These are phyloP conservation scores for Epistrophe grossulariae DNA, from an alignment of 2,888 invertebrate species.

Conservation along the genomic window DNA sequence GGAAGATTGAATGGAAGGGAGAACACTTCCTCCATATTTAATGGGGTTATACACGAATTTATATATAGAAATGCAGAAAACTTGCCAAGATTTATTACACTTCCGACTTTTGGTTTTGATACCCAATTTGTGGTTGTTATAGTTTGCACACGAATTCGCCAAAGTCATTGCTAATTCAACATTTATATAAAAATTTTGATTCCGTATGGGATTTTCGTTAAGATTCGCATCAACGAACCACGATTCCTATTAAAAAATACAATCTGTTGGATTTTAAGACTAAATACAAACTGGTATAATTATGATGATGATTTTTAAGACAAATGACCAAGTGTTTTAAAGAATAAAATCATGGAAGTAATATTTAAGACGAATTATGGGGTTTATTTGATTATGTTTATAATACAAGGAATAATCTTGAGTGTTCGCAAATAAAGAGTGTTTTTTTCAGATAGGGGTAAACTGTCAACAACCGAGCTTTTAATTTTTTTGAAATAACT, in stretches of 20 bases:
- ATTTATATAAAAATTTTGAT: not conserved
- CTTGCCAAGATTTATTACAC: slow-evolving; percentile 36
- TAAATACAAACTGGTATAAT: not conserved
- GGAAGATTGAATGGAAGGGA: not conserved
- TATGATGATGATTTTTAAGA: not conserved
- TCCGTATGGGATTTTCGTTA: slow-evolving; percentile 14
- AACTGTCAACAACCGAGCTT: too few species aligned
- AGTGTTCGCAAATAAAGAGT: too few species aligned
- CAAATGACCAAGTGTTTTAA: too few species aligned
- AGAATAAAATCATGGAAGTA: too few species aligned
- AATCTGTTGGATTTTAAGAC: not conserved
- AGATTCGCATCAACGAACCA: not conserved
- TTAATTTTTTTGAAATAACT: too few species aligned
- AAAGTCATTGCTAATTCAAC: slow-evolving; percentile 4
- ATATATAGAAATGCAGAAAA: slow-evolving; percentile 9
- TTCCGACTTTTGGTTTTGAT: slow-evolving; percentile 30
- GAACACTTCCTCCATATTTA: slow-evolving; percentile 13
- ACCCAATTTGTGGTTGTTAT: slow-evolving; percentile 43
- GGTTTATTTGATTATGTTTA: too few species aligned
- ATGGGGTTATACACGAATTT: not conserved
- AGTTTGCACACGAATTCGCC: slow-evolving; percentile 12
- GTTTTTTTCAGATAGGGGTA: too few species aligned
- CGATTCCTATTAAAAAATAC: not conserved
- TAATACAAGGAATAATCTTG: too few species aligned
- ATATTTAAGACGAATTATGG: too few species aligned